phyloP scores from a whole-genome alignment of 2,113 vertebrate species.

The Neodon shergylaensis region DNA sequence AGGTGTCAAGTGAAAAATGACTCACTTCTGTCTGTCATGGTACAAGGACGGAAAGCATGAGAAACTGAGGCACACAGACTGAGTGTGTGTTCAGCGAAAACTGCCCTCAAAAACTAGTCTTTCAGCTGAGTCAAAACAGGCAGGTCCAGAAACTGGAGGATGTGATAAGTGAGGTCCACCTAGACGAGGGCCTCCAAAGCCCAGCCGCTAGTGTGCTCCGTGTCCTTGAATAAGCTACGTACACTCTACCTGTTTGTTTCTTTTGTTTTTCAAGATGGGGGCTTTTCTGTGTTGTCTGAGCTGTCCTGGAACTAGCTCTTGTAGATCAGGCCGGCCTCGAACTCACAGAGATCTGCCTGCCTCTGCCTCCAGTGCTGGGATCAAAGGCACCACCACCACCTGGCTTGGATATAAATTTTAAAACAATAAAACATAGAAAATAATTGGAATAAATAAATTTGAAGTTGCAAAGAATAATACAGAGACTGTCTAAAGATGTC shows the following conservation, averaged over 20 bases:
- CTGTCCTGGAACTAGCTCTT: background rate
- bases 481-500: background rate
- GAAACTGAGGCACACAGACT: rapidly evolving
- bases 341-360: background rate
- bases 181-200: background rate
- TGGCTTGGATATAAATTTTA: background rate
- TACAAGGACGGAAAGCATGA: background rate
- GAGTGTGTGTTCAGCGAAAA: background rate
- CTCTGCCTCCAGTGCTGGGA: background rate
- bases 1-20: background rate
- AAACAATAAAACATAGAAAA: background rate
- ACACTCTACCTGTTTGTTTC: background rate
- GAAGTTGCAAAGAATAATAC: background rate
- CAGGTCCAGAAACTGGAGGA: background rate
- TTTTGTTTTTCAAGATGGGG: background rate
- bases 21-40: background rate
- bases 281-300: background rate
- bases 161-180: background rate
- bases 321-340: background rate
- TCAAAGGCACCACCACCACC: background rate
- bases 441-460: background rate
- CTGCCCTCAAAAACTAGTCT: no score
- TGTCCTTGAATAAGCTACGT: background rate
- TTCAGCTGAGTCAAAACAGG: background rate
- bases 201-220: background rate